phyloP scores from a whole-genome alignment of 2,888 invertebrate genomes.

The Tenthredo mesomela region DNA sequence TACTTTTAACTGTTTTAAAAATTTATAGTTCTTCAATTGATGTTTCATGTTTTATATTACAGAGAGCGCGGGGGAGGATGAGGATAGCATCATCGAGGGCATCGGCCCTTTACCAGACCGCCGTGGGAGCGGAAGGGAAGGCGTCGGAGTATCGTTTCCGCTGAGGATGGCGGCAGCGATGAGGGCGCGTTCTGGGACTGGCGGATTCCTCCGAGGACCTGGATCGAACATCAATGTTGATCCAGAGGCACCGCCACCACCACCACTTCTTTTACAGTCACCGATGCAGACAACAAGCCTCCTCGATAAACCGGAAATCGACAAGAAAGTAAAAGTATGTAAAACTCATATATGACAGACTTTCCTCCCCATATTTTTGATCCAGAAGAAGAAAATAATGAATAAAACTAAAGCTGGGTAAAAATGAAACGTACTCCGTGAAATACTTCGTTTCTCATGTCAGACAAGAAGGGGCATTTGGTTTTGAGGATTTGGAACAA shows the following conservation, averaged over 20 bases:
- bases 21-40: background rate
- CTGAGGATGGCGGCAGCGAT: constrained; percentile 55
- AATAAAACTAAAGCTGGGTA: no score
- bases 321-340: constrained; percentile 88
- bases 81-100: constrained; percentile 77
- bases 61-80: constrained; percentile 83
- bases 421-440: no score
- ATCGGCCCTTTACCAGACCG: constrained; percentile 53
- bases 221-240: constrained; percentile 74
- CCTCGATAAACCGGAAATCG: constrained; percentile 83
- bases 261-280: constrained; percentile 78
- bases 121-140: constrained; percentile 61
- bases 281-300: constrained; percentile 77
- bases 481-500: background rate
- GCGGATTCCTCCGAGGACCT: constrained; percentile 61
- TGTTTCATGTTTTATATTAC: constrained; percentile 65
- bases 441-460: no score
- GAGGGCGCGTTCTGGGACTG: constrained; percentile 55
- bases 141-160: constrained; percentile 37
- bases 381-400: no score
- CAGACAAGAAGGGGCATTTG: background rate
- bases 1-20: background rate
- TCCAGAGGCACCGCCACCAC: constrained; percentile 81
- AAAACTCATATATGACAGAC: background rate
- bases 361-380: background rate